Conservation (phyloP, 2,888 invertebrate genomes). For the Apoderus coryli region DNA sequence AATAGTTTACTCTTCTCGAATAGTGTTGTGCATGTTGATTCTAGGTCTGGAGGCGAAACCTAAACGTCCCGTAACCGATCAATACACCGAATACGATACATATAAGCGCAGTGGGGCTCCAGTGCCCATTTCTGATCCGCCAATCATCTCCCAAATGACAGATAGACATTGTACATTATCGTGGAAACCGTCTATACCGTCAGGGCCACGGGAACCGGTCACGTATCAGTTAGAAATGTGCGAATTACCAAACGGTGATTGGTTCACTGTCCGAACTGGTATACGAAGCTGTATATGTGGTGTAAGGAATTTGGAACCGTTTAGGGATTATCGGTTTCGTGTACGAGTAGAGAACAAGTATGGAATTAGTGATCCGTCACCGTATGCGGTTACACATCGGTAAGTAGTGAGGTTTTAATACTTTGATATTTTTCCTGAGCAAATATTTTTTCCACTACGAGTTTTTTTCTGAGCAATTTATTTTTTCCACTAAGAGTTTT, state of each 20-base stretch:
- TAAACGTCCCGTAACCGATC: conserved; percentile 57
- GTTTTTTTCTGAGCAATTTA: no score
- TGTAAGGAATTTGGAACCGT: conserved; percentile 78
- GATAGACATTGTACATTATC: conserved; percentile 77
- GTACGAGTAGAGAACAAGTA: conserved; percentile 93
- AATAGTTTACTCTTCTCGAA: no score
- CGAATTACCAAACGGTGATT: conserved; percentile 81
- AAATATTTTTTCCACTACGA: no score
- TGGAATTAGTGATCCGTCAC: conserved; percentile 93
- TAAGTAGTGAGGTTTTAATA: no score
- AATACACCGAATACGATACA: conserved; percentile 72
- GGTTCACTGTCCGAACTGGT: conserved; percentile 77
- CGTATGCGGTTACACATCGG: conserved; percentile 67
- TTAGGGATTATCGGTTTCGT: conserved; percentile 89
- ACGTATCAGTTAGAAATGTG: conserved; percentile 93
- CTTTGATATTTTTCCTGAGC: no score
- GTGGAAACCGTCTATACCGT: conserved; percentile 88
- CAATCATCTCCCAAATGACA: conserved; percentile 85
- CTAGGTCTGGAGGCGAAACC: conserved; percentile 47
- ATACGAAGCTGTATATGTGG: conserved; percentile 83
- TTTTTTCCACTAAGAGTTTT: no score
- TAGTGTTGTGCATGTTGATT: no score
- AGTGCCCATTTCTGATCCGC: conserved; percentile 75
- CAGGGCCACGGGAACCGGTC: conserved; percentile 75
- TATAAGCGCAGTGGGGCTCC: conserved; percentile 73